Base-by-base conservation (phyloP, 2,113 vertebrate genomes). In the Spheniscus mendiculus region DNA sequence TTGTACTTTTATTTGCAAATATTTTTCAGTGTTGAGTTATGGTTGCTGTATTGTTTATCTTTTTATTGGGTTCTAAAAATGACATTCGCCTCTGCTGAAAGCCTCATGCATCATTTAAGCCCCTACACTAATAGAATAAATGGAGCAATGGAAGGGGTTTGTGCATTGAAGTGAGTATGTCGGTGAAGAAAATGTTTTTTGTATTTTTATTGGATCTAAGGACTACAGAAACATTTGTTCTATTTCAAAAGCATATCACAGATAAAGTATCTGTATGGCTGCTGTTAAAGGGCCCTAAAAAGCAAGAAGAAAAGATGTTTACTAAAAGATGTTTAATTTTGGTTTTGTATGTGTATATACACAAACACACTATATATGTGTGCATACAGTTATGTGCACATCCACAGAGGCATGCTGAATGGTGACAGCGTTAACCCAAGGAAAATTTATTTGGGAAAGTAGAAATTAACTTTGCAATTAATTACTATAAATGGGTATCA, bases 41-140 rank as follows among this genome's bases (percentile, higher is more conserved):
- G 61, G 36, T 89, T 78, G 56, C 44, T 76, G 47, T 52, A 65
- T 91, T 89, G 79, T 90, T 87, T 81, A 78, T 84, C 56, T 91
- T 87, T 96, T 93, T 89, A 78, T 56, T 94, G 77, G 27, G 15
- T 85, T 82, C 87, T 94, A 87, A 92, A 88, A 89, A 63, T 89
- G 77, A 32, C 77, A 72, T 95, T 97, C 66, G 87, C 84, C 49
- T 96, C 65, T 84, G 77, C 83, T 89, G 94, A 96, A 94, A 95
- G 86, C 53, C 81, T 94, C 65, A 90, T 96, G 86, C 92, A 94
- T 87, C 92, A 82, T 91, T 97, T 89, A 93, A 93, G 47, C 27
- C 72, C 34, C 76, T 74, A 82, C 47, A 67, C 83, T 93, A 96
- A 96, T 97, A 91, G 91, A 95, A 95, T 90, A 95, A 95, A 91